Base-by-base conservation (phyloP, 2,113 vertebrate genomes). In the Strix aluco region DNA sequence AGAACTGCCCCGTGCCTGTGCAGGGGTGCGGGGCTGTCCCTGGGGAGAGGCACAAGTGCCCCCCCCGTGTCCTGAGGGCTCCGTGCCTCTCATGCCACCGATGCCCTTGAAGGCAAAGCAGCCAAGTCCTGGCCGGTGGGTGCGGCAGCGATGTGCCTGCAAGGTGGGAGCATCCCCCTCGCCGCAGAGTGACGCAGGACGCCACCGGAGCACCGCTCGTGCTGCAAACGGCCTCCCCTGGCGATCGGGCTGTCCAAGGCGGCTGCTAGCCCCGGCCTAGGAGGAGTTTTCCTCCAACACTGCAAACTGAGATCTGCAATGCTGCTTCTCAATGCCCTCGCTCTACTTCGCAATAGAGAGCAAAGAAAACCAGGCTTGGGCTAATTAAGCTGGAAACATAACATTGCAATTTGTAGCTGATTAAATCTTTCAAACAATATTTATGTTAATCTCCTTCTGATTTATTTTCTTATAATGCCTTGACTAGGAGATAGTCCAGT, bases 391-490 rank as follows among this genome's bases (percentile, higher is more conserved):
- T 86, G 71, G 66, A 92, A 94, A 86, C n/a, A 34, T 18, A 85
- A 86, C 72, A 42, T 49, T 65, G 80, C 86, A 77, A 88, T 94
- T 94, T 82, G 70, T 75, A 82, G 75, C 79, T 88, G 81, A 92
- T 95, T 94, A 95, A 66, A 73, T 82, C 81, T 94, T 96, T 90
- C 94, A 93, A 82, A 83, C 74, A 69, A 34, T 74, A 57, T 94
- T 93, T 79, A 57, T 82, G 70, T 92, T 94, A 90, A 88, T 82
- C 66, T 90, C 38, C 57, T 88, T 11, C 84, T 95, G 90, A 88
- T 90, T 88, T 86, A 65, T 85, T 93, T 92, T 82, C 66, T 88
- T 67, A 12, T 25, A 90, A 55, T 63, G 88, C 54, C 81, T 71
- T 42, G 49, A 23, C n/a, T 69, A 38, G 61, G 79, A 82, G 63